Conservation (phyloP, 2,113 vertebrate species). For the Psittacara wagleri region DNA sequence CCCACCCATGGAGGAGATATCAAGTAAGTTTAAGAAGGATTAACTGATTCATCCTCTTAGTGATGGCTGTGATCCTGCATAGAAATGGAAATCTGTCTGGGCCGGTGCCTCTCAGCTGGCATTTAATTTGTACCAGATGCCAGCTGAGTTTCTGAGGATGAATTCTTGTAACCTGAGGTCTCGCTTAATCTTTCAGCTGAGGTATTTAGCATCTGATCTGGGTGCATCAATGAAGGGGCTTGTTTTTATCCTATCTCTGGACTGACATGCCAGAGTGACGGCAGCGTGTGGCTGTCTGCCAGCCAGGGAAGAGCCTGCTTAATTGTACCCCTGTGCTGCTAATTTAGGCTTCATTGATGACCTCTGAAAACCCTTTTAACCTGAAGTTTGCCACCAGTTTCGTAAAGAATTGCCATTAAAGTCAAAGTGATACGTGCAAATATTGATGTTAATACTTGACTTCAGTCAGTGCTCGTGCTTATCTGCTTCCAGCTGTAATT, state of each 20-base stretch:
- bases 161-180: neutral
- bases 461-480: neutral
- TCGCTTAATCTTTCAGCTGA: neutral
- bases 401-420: neutral
- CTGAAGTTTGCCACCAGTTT: neutral
- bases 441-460: neutral
- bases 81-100: neutral
- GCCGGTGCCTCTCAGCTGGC: neutral
- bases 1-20: constrained; percentile 97
- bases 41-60: constrained; percentile 34
- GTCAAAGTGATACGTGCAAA: neutral
- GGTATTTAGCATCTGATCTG: neutral
- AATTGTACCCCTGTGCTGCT: neutral
- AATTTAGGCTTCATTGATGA: neutral
- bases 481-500: neutral
- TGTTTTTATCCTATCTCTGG: neutral
- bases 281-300: neutral
- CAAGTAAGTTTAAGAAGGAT: constrained; percentile 82
- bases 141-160: neutral
- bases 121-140: neutral
- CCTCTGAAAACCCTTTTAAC: neutral
- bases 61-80: neutral
- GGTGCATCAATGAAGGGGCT: neutral
- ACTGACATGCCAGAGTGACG: neutral
- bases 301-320: neutral